phyloP scores from a whole-genome alignment of 53 echinoderm and acorn worm genomes.

The Astropecten irregularis region DNA sequence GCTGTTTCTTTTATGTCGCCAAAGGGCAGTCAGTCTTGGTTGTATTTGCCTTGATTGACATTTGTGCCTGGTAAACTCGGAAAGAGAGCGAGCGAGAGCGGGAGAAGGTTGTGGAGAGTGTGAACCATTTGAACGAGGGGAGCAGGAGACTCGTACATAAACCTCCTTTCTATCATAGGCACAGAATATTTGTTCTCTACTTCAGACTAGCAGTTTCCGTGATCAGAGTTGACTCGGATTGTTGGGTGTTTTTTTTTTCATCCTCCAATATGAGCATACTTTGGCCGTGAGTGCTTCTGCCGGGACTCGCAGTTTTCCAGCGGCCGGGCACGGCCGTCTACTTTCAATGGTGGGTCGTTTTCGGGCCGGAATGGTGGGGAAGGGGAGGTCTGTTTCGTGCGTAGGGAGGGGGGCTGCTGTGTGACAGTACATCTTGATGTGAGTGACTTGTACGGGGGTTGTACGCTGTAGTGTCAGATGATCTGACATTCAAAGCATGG shows the following conservation, averaged over 20 bases:
- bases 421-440: constrained; percentile 41
- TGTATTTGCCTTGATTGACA: constrained; percentile 39
- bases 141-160: neutral
- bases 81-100: too few relatives aligned
- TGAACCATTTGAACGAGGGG: constrained; percentile 6
- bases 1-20: constrained; percentile 48
- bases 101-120: too few relatives aligned
- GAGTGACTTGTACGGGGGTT: constrained; percentile 36
- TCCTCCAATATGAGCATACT: too few relatives aligned
- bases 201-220: constrained; percentile 29
- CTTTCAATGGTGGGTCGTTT: too few relatives aligned
- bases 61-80: constrained; percentile 21
- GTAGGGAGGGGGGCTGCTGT: neutral
- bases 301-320: too few relatives aligned
- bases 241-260: too few relatives aligned
- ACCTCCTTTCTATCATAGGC: neutral
- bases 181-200: constrained; percentile 33
- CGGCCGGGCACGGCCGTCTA: too few relatives aligned
- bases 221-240: neutral
- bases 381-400: too few relatives aligned
- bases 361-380: too few relatives aligned
- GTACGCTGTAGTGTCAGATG: constrained; percentile 25
- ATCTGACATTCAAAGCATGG: constrained; percentile 56
- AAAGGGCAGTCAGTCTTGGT: constrained; percentile 22
- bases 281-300: too few relatives aligned